Evolutionary conservation across 2,797 vertebrate species (phyloP).

Genomic region (Pseudocheirus occidentalis): DNA sequence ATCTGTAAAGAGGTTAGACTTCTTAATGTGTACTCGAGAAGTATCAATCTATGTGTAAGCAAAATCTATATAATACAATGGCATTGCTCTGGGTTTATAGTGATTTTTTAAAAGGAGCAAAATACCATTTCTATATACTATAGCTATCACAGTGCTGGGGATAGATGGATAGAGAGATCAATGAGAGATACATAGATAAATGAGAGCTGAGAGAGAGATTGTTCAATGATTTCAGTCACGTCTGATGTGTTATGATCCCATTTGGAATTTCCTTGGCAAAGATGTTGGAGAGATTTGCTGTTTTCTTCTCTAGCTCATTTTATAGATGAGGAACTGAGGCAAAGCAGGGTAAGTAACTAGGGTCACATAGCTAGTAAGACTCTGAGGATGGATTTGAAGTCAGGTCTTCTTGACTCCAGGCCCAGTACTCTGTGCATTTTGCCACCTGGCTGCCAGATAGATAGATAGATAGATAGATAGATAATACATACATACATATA

Average conservation of each 20-base stretch:
- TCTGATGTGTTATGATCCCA: background rate
- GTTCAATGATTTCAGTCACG: background rate
- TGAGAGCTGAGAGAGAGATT: background rate
- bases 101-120: slow-evolving; percentile 15
- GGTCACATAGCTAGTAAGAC: background rate
- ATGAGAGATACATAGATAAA: background rate
- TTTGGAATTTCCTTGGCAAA: background rate
- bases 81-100: background rate
- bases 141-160: background rate
- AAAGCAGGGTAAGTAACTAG: background rate
- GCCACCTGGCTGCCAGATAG: background rate
- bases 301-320: background rate
- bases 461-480: too few species aligned
- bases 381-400: background rate
- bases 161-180: background rate
- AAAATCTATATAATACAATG: background rate
- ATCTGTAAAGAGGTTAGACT: background rate
- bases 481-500: too few species aligned
- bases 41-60: background rate
- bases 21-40: background rate
- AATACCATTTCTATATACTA: background rate
- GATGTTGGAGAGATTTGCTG: background rate
- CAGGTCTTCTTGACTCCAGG: background rate
- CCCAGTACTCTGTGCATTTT: background rate
- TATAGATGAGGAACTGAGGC: background rate